Conservation (phyloP, 2,888 invertebrate species). For the Protonemura montana region DNA sequence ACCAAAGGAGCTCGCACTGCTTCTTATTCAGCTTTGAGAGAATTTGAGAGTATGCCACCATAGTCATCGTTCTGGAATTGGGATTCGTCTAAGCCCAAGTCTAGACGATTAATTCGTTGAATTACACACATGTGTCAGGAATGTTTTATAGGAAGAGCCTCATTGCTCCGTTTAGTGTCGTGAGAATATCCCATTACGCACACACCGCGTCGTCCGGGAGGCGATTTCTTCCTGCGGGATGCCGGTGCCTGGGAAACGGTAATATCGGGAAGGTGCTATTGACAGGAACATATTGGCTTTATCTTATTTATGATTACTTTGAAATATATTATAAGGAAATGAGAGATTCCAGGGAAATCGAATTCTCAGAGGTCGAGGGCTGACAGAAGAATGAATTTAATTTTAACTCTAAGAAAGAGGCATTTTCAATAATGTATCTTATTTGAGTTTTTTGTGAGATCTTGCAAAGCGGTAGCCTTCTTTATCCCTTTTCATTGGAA, state of each 20-base stretch:
- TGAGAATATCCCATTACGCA: neutral
- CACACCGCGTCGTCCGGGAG: neutral
- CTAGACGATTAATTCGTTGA: neutral
- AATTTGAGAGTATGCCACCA: neutral
- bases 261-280: neutral
- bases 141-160: neutral
- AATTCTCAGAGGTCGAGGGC: neutral
- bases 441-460: neutral
- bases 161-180: neutral
- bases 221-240: neutral
- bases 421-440: neutral
- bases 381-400: conserved; percentile 1
- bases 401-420: neutral
- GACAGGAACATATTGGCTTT: neutral
- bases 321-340: neutral
- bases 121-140: neutral
- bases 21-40: neutral
- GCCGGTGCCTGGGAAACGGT: neutral
- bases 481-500: neutral
- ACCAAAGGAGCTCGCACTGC: neutral
- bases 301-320: neutral
- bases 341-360: neutral
- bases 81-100: neutral
- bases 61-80: neutral
- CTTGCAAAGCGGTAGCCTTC: neutral